Evolutionary conservation across 2,113 vertebrate genomes (phyloP).

Genomic region (Limnothrissa miodon): DNA sequence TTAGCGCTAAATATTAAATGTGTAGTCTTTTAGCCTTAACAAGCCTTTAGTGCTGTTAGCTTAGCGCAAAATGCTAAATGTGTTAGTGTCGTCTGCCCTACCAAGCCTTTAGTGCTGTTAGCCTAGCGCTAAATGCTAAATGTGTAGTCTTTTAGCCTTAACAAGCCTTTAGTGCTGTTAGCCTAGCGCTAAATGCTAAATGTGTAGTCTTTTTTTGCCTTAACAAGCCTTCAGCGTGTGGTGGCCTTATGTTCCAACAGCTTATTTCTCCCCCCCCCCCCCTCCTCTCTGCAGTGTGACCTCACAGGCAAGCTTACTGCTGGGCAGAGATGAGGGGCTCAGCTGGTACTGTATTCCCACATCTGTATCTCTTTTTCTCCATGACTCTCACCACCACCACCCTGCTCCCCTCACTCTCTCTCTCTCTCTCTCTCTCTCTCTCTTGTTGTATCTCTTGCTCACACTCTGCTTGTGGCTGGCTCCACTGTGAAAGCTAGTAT

Average conservation of each 20-base stretch:
- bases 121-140: constrained; percentile 14
- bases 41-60: too few species aligned
- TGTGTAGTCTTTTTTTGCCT: background rate
- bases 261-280: constrained; percentile 67
- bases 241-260: constrained; percentile 35
- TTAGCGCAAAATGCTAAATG: background rate
- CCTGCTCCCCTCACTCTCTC: background rate
- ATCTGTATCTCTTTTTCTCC: constrained; percentile 51
- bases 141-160: background rate
- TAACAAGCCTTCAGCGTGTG: background rate
- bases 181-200: too few species aligned
- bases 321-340: constrained; percentile 82
- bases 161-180: too few species aligned
- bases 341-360: constrained; percentile 77
- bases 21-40: background rate
- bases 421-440: background rate
- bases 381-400: background rate
- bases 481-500: constrained; percentile 15
- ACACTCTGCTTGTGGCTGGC: constrained; percentile 11
- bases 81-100: background rate
- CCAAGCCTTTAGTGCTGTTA: background rate
- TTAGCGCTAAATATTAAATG: constrained; percentile 12
- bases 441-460: constrained; percentile 6
- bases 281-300: constrained; percentile 75
- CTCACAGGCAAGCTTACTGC: constrained; percentile 79